Evolutionary conservation across 2,888 invertebrate genomes (phyloP).

Genomic region (Blastobasis lacticolella): DNA sequence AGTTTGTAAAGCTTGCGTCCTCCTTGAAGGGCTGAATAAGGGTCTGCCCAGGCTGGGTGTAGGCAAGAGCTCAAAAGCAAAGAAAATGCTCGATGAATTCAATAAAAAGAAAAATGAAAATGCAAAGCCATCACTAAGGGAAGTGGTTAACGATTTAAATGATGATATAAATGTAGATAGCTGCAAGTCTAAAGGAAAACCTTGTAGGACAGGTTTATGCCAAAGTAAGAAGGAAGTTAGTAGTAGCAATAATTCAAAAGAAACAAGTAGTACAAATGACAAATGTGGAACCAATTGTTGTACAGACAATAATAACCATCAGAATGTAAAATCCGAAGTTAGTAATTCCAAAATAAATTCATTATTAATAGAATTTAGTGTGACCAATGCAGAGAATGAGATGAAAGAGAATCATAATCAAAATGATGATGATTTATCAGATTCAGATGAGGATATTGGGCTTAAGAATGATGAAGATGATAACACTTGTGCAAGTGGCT

Average conservation of each 20-base stretch:
- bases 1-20: slow-evolving; percentile 96
- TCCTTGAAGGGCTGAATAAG: slow-evolving; percentile 95
- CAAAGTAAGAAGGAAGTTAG: slow-evolving; percentile 18
- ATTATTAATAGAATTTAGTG: slow-evolving; percentile 39
- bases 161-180: slow-evolving; percentile 19
- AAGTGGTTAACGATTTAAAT: slow-evolving; percentile 38
- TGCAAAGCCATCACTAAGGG: slow-evolving; percentile 11
- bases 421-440: slow-evolving; percentile 20
- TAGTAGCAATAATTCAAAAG: slow-evolving; percentile 15
- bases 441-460: slow-evolving; percentile 24
- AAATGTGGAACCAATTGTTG: slow-evolving; percentile 30
- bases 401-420: slow-evolving; percentile 8
- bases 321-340: slow-evolving; percentile 11
- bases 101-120: slow-evolving; percentile 32
- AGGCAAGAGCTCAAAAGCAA: slow-evolving; percentile 88
- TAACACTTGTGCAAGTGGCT: slow-evolving; percentile 46
- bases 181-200: slow-evolving; percentile 19
- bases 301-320: slow-evolving; percentile 7
- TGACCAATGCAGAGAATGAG: slow-evolving; percentile 21
- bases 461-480: slow-evolving; percentile 32
- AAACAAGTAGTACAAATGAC: slow-evolving; percentile 20
- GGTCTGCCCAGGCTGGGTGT: slow-evolving; percentile 94
- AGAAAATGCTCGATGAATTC: slow-evolving; percentile 77
- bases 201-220: slow-evolving; percentile 24
- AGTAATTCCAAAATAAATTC: slow-evolving; percentile 38